Conservation (phyloP, 2,888 invertebrate genomes). For the Leucophenga montana region DNA sequence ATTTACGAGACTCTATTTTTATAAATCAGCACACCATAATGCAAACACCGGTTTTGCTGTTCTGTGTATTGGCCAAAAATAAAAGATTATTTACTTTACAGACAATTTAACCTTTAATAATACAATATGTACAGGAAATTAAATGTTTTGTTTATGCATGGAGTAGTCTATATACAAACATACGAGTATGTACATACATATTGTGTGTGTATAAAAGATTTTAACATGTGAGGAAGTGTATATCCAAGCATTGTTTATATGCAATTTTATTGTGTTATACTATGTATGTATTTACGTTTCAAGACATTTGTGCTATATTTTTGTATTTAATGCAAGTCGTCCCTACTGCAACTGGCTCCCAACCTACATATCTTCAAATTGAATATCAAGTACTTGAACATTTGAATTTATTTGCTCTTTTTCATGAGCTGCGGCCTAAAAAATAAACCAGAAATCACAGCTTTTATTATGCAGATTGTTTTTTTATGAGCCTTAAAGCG, state of each 20-base stretch:
- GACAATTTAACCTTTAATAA: neutral
- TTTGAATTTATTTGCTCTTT: neutral
- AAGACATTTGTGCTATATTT: neutral
- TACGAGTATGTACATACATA: neutral
- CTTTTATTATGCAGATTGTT: neutral
- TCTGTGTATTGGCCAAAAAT: no score
- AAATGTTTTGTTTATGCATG: conserved; percentile 9
- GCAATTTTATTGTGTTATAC: neutral
- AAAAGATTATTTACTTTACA: no score
- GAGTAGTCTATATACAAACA: neutral
- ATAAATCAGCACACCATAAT: no score
- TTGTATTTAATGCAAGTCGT: neutral
- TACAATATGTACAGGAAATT: conserved; percentile 11
- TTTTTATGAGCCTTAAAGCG: neutral
- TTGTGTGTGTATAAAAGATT: no score
- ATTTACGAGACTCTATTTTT: no score
- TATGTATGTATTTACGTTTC: neutral
- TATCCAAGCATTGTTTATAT: conserved; percentile 10
- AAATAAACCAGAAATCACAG: neutral
- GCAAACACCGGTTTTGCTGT: no score
- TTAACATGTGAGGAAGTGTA: neutral
- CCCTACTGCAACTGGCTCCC: neutral
- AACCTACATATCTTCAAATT: neutral
- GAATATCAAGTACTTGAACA: no score
- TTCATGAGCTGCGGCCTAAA: no score